Evolutionary conservation across 2,797 vertebrate species (phyloP).

Genomic region (Sylvilagus floridanus): DNA sequence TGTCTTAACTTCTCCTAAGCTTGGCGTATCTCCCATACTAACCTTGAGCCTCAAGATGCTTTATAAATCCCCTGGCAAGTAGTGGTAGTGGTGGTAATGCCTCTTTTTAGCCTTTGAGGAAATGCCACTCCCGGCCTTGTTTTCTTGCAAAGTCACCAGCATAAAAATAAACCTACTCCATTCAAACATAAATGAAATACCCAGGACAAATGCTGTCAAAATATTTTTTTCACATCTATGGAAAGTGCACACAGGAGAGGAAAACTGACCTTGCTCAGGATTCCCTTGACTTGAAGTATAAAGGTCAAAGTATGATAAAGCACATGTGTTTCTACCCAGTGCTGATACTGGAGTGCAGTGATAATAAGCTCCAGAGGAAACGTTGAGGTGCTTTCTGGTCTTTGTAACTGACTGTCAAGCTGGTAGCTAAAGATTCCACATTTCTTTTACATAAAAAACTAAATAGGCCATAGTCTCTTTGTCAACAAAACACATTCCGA

Average conservation of each 20-base stretch:
- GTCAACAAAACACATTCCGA: slow-evolving; percentile 60
- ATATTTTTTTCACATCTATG: neutral
- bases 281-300: slow-evolving; percentile 65
- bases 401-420: slow-evolving; percentile 71
- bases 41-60: slow-evolving; percentile 64
- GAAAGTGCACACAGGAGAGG: slow-evolving; percentile 25
- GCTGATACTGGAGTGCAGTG: slow-evolving; percentile 59
- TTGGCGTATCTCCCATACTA: slow-evolving; percentile 57
- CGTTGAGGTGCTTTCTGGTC: slow-evolving; percentile 65
- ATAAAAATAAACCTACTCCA: slow-evolving; percentile 62
- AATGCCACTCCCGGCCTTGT: slow-evolving; percentile 55
- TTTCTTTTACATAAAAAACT: slow-evolving; percentile 58
- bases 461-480: slow-evolving; percentile 59
- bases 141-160: slow-evolving; percentile 68
- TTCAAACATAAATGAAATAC: slow-evolving; percentile 59
- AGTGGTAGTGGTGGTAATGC: slow-evolving; percentile 43
- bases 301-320: slow-evolving; percentile 68
- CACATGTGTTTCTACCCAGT: slow-evolving; percentile 65
- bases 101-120: slow-evolving; percentile 73
- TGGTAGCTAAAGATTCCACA: slow-evolving; percentile 66
- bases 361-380: slow-evolving; percentile 69
- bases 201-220: slow-evolving; percentile 54
- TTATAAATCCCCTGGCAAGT: slow-evolving; percentile 67
- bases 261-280: slow-evolving; percentile 64
- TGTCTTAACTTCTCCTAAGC: slow-evolving; percentile 44